Conservation (phyloP, 1,140 invertebrate genomes). For the Drosophila orena region DNA sequence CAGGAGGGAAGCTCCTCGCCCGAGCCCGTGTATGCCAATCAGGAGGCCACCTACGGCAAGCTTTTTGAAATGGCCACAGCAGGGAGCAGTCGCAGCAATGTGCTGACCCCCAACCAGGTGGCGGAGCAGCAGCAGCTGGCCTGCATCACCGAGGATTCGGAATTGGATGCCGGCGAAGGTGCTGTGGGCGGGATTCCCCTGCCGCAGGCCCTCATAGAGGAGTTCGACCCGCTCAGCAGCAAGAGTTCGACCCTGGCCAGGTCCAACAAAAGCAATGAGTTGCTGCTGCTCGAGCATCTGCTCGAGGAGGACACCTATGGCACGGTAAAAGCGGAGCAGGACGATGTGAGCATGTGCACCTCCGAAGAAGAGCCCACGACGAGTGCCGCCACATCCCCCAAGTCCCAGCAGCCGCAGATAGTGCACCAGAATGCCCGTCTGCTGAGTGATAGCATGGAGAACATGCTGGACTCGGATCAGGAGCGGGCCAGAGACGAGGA, state of each 20-base stretch:
- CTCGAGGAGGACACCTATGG: constrained; percentile 83
- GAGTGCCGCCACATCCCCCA: neutral
- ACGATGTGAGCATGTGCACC: constrained; percentile 79
- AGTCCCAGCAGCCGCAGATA: constrained; percentile 51
- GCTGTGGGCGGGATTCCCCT: constrained; percentile 60
- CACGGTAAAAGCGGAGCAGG: constrained; percentile 63
- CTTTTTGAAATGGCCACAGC: constrained; percentile 79
- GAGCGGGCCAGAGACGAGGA: constrained; percentile 31
- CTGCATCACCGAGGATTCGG: constrained; percentile 61
- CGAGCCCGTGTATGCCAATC: constrained; percentile 81
- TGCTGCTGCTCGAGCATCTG: constrained; percentile 78
- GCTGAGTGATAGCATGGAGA: constrained; percentile 74
- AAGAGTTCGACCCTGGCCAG: constrained; percentile 59
- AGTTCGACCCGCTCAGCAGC: constrained; percentile 78
- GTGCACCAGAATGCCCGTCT: constrained; percentile 79
- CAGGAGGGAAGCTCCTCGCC: constrained; percentile 42
- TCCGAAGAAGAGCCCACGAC: constrained; percentile 68
- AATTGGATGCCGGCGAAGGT: constrained; percentile 58
- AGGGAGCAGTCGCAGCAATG: constrained; percentile 36
- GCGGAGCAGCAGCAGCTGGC: constrained; percentile 24
- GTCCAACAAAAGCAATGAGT: constrained; percentile 80
- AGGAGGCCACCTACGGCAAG: constrained; percentile 77
- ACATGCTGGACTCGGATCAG: constrained; percentile 53
- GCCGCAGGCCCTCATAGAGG: constrained; percentile 68
- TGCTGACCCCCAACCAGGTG: constrained; percentile 48